Evolutionary conservation across 2,797 vertebrate genomes (phyloP).

Genomic region (Streptopelia turtur): DNA sequence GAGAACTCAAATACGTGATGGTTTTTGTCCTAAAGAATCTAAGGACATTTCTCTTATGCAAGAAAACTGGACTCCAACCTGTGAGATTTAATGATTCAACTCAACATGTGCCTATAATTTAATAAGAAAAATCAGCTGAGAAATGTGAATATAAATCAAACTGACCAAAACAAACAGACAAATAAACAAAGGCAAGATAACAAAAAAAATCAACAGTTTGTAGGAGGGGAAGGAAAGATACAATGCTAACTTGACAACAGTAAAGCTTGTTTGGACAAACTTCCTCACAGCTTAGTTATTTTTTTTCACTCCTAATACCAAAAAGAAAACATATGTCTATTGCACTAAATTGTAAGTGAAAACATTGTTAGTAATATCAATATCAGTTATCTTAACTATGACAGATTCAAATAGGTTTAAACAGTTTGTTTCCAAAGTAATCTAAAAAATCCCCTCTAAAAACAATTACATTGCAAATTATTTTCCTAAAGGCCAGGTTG

Average conservation of each 20-base stretch:
- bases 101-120: constrained; percentile 88
- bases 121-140: constrained; percentile 85
- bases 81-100: constrained; percentile 90
- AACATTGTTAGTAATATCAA: not conserved
- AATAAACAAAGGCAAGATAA: constrained; percentile 66
- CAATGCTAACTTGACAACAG: constrained; percentile 77
- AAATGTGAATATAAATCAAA: constrained; percentile 80
- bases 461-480: not conserved
- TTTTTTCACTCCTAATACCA: not conserved
- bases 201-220: constrained; percentile 76
- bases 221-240: constrained; percentile 36
- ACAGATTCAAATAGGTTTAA: constrained; percentile 25
- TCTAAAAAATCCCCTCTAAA: not conserved
- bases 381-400: not conserved
- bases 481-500: not conserved
- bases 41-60: constrained; percentile 71
- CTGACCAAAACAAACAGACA: constrained; percentile 77
- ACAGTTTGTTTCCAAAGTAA: not conserved
- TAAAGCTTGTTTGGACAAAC: constrained; percentile 49
- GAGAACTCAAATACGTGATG: constrained; percentile 84
- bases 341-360: constrained; percentile 20
- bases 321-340: not conserved
- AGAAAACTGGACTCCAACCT: constrained; percentile 80
- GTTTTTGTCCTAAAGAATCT: constrained; percentile 87
- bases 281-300: constrained; percentile 48